A percentile compares a stretch with the other conserved stretches of the same genome.
Conservation (phyloP, 2,888 invertebrate species). For the Tanytarsus gracilentus region DNA sequence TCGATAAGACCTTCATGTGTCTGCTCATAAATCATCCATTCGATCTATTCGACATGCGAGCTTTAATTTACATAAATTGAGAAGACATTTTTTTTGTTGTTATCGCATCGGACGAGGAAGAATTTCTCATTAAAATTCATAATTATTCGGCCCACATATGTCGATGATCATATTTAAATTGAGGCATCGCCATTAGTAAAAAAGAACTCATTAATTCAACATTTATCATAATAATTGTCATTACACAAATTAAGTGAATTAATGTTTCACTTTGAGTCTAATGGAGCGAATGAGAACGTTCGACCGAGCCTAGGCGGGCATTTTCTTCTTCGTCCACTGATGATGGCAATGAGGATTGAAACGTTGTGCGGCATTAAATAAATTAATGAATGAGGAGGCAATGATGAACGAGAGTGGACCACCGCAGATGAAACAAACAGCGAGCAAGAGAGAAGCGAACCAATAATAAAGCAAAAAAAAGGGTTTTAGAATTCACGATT, state of each 20-base stretch:
- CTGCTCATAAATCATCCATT: background rate
- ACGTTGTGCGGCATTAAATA: no score
- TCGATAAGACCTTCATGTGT: background rate
- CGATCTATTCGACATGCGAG: no score
- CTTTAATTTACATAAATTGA: no score
- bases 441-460: background rate
- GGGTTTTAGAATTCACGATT: background rate
- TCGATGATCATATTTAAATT: no score
- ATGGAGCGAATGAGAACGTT: no score
- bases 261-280: slow-evolving; percentile 9
- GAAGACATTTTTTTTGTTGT: no score
- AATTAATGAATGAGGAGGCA: background rate
- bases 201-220: slow-evolving; percentile 28
- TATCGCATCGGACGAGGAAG: no score
- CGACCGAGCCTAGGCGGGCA: background rate
- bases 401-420: background rate
- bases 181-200: no score
- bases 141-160: no score
- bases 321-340: background rate
- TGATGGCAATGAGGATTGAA: no score
- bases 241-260: slow-evolving; percentile 25
- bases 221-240: slow-evolving; percentile 29
- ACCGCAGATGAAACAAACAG: background rate
- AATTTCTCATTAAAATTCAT: no score
- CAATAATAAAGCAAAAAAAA: background rate